Conservation (phyloP, 2,888 invertebrate genomes). For the Cabera pusaria region DNA sequence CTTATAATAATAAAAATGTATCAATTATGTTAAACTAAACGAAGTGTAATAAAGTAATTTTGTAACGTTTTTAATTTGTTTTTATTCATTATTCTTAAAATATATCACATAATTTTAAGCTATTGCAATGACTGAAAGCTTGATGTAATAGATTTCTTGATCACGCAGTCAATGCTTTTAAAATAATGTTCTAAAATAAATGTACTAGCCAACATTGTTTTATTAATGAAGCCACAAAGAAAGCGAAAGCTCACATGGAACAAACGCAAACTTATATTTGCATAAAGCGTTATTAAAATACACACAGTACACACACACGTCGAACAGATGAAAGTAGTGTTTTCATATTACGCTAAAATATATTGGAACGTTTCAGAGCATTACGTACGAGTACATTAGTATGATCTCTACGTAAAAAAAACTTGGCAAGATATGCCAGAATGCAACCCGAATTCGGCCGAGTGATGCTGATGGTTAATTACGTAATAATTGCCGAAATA, state of each 20-base stretch:
- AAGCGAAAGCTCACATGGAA: slow-evolving; percentile 16
- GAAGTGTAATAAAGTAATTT: no score
- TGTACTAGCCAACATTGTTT: no score
- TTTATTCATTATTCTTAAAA: no score
- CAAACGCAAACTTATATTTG: slow-evolving; percentile 14
- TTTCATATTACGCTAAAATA: slow-evolving; percentile 23
- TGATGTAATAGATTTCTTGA: no score
- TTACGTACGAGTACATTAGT: slow-evolving; percentile 16
- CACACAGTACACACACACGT: slow-evolving; percentile 3
- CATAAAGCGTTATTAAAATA: slow-evolving; percentile 15
- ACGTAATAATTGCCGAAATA: slow-evolving; percentile 7
- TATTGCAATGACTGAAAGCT: no score
- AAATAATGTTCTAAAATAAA: no score
- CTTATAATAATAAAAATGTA: no score
- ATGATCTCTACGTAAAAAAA: slow-evolving; percentile 22
- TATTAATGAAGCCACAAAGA: slow-evolving; percentile 13
- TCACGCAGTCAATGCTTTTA: no score
- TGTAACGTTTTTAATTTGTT: no score
- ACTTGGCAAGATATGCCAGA: slow-evolving; percentile 21
- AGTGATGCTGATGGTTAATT: not conserved
- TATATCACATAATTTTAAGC: no score
- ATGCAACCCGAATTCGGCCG: slow-evolving; percentile 9
- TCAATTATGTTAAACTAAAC: no score
- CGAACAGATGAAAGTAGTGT: slow-evolving; percentile 25
- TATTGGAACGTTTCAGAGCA: slow-evolving; percentile 7